Conservation (phyloP, 2,113 vertebrate genomes). For the Hippocampus guttulatus region DNA sequence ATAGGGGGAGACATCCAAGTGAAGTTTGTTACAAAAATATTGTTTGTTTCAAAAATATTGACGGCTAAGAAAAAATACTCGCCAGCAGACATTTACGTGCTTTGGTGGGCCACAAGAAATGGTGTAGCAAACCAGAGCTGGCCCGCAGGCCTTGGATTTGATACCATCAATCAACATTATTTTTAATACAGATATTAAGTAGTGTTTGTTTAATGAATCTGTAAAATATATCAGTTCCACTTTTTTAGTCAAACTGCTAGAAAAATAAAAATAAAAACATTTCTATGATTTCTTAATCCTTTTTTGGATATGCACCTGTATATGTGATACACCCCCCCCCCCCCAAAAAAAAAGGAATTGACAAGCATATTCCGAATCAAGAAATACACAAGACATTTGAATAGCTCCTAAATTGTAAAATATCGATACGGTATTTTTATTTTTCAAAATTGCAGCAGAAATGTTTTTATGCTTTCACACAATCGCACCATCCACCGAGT, state of each 20-base stretch:
- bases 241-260: background rate
- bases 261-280: background rate
- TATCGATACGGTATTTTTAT: slow-evolving; percentile 94
- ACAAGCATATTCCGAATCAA: slow-evolving; percentile 20
- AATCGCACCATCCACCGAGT: slow-evolving; percentile 89
- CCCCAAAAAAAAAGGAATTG: background rate
- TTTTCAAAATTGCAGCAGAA: slow-evolving; percentile 93
- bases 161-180: background rate
- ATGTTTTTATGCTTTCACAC: slow-evolving; percentile 87
- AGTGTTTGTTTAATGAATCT: background rate
- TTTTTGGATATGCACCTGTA: background rate
- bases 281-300: background rate
- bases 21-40: background rate
- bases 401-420: slow-evolving; percentile 76
- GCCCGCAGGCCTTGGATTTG: no score
- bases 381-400: slow-evolving; percentile 47
- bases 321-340: background rate
- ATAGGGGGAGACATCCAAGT: background rate
- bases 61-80: background rate
- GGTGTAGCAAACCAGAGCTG: no score
- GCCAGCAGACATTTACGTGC: background rate
- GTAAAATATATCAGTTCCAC: background rate
- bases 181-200: background rate
- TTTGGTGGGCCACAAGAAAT: background rate
- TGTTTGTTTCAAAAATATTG: background rate